Evolutionary conservation across 2,113 vertebrate species (phyloP).

Genomic region (Sorex fumeus): DNA sequence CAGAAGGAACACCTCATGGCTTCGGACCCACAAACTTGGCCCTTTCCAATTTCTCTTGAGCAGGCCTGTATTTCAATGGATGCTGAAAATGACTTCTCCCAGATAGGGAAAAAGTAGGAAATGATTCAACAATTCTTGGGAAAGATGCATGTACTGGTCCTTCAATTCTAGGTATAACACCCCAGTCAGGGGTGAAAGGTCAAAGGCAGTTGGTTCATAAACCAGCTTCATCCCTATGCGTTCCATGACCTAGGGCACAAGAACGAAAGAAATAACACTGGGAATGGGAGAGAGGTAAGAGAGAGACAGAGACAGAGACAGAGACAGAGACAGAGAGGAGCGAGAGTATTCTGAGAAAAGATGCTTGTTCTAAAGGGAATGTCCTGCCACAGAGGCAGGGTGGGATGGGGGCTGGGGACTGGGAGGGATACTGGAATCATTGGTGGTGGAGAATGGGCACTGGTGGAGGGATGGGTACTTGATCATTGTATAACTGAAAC

Average conservation of each 20-base stretch:
- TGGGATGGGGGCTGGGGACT: too few relatives aligned
- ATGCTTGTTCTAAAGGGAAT: too few relatives aligned
- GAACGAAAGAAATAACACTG: constrained; percentile 56
- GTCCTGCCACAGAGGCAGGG: too few relatives aligned
- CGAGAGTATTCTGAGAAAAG: too few relatives aligned
- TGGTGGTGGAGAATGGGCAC: too few relatives aligned
- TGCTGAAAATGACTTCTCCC: neutral
- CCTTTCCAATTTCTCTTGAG: neutral
- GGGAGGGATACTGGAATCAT: too few relatives aligned
- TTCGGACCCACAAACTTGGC: neutral
- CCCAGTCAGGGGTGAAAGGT: neutral
- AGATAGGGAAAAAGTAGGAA: neutral
- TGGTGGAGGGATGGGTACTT: too few relatives aligned
- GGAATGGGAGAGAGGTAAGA: too few relatives aligned
- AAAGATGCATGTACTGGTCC: neutral
- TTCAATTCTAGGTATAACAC: neutral
- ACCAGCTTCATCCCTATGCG: neutral
- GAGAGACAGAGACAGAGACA: too few relatives aligned
- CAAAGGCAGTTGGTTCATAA: neutral
- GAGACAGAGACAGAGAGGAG: too few relatives aligned
- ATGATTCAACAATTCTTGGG: neutral
- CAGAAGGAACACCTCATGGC: constrained; percentile 11
- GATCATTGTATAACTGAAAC: too few relatives aligned
- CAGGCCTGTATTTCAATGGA: neutral
- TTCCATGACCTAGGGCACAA: constrained; percentile 1